These are phyloP conservation scores for Suillia variegata DNA, from an alignment of 2,888 invertebrate genomes.

Conservation along the genomic window DNA sequence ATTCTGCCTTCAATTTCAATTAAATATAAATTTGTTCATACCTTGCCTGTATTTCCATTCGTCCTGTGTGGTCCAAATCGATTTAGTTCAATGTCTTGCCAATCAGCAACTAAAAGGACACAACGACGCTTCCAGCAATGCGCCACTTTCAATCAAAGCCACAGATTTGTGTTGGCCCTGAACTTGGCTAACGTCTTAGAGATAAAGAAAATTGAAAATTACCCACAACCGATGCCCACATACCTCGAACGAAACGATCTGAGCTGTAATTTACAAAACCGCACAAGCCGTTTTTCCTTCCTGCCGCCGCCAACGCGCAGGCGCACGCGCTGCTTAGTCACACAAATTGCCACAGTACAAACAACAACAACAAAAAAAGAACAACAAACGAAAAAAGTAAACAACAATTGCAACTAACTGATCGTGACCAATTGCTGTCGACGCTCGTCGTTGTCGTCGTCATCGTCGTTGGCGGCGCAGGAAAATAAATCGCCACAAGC, in stretches of 20 bases:
- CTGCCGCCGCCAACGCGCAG: no score
- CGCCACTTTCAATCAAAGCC: conserved; percentile 16
- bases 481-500: not conserved
- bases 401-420: conserved; percentile 13
- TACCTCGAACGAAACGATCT: no score
- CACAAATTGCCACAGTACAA: not conserved
- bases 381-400: conserved; percentile 10
- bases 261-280: conserved; percentile 2
- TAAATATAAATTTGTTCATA: not conserved
- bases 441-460: not conserved
- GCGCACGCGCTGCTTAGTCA: no score
- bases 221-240: no score
- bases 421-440: conserved; percentile 15
- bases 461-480: not conserved
- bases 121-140: not conserved
- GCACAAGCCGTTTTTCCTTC: not conserved
- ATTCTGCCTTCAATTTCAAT: not conserved
- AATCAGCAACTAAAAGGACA: no score
- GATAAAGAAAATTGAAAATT: no score
- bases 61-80: conserved; percentile 18
- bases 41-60: no score
- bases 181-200: conserved; percentile 14
- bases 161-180: conserved; percentile 13
- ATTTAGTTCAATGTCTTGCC: conserved; percentile 14
- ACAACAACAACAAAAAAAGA: not conserved